These are phyloP conservation scores for Misgurnus mizolepis DNA, from an alignment of 2,113 vertebrate species.

Conservation along the genomic window DNA sequence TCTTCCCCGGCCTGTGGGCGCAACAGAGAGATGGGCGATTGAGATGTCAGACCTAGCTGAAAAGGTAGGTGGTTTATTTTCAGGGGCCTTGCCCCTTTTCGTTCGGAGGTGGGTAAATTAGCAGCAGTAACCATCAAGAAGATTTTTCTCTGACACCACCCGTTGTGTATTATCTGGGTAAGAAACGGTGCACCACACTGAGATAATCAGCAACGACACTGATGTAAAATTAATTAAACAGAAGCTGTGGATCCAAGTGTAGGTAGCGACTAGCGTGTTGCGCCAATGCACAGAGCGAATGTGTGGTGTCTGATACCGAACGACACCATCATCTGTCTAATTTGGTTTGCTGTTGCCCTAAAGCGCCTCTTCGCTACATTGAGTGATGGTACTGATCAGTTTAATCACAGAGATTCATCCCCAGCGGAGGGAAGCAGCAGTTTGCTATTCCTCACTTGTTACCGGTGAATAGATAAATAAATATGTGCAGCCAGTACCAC, in stretches of 20 bases:
- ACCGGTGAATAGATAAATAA: constrained; percentile 52
- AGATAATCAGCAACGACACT: constrained; percentile 71
- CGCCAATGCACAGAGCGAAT: background rate
- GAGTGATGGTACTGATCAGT: constrained; percentile 54
- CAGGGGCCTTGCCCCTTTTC: constrained; percentile 54
- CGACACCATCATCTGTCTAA: constrained; percentile 48
- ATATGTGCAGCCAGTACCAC: constrained; percentile 33
- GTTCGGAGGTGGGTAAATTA: constrained; percentile 65
- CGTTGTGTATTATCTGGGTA: constrained; percentile 67
- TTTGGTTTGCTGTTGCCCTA: constrained; percentile 53
- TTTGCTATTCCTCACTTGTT: constrained; percentile 52
- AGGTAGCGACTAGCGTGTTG: background rate
- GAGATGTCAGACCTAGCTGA: constrained; percentile 58
- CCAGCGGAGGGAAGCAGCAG: constrained; percentile 17
- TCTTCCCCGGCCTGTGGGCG: constrained; percentile 33
- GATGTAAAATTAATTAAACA: constrained; percentile 73
- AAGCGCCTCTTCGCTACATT: constrained; percentile 43
- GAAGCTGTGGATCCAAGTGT: constrained; percentile 14
- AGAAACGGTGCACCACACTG: constrained; percentile 57
- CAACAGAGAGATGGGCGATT: constrained; percentile 48
- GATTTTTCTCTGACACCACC: constrained; percentile 65
- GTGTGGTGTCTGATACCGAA: constrained; percentile 31
- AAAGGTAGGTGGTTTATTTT: constrained; percentile 61
- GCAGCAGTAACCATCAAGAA: constrained; percentile 67
- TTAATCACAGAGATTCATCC: constrained; percentile 52